Base-by-base conservation (phyloP, 2,113 vertebrate genomes). In the Sebastes schlegelii region DNA sequence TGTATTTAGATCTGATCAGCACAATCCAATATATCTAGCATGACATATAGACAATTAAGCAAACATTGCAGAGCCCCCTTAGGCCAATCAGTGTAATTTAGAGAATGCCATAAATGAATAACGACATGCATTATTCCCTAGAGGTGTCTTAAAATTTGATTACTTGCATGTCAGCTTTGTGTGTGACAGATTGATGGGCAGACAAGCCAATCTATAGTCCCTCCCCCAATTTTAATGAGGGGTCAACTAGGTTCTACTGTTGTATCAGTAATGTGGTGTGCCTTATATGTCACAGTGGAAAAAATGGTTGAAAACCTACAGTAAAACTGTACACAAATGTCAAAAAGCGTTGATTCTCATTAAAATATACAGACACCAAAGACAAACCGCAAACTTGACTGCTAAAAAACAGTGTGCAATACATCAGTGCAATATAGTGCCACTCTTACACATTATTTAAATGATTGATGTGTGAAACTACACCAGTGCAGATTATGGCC, bases 91-190 rank as follows among this genome's bases (percentile, higher is more conserved):
- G 34, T 52, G 63, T 75, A 79, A 86, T 75, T 79, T 23, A 70
- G 13, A 45, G 42, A 79, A 66, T 71, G 70, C 5, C 40, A 67
- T n/a, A 17, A 76, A 49, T 77, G 23, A 72, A 71, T 45, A 67
- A 77, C 42, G 46, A 12, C 23, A 12, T 72, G 23, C 42, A 67
- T 76, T 76, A 72, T 55, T 79, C 72, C 71, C 74, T 10, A 6
- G 23, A 83, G 66, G n/a, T 61, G 43, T 72, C 72, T 80, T 83
- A 48, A 71, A 75, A 65, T 79, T 61, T 60, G 57, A 79, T 83
- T 52, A 71, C 69, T 3, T 1, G 10, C 49, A 71, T 66, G 70
- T 48, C 65, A 71, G 60, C 52, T 60, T 13, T 52, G 60, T 79
- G 69, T 77, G 42, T 69, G 62, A 63, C 46, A 69, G 69, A 86